Base-by-base conservation (phyloP, 1,140 invertebrate species). In the Maniola jurtina region DNA sequence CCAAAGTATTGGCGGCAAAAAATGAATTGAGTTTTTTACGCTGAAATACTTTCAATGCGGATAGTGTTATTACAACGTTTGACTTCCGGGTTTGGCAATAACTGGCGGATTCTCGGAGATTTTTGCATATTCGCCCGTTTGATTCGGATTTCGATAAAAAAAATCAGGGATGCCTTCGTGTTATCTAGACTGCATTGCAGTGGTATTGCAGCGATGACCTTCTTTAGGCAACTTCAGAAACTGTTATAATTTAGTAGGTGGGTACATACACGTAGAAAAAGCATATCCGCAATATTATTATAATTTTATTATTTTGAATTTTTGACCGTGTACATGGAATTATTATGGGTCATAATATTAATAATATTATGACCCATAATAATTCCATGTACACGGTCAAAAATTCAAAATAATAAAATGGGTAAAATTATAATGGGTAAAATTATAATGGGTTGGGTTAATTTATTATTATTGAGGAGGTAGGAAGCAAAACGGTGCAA, bases 21-120 rank as follows among this genome's bases (percentile, higher is more conserved):
- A 47, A 64, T 57, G 52, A 57, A 57, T 56, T 64, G 52, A n/a
- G 40, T 33, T 57, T 57, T 47, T 25, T 48, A 54, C 40, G 50
- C 35, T 40, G 61, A 63, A 64, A 64, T 54, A 64, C 62, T 64
- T 64, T 61, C 52, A 66, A 70, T 52, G 34, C 61, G 10, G 40
- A 47, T 34, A 55, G 52, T 55, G 16, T 55, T 55, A 72, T 72
- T 61, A 66, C 63, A 40, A 55, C 55, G 63, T 54, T 68, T 64
- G 59, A 72, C 61, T 72, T 72, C 60, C 64, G 66, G 60, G 59
- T 65, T 72, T 66, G 71, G 59, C 71, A 72, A 72, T 69, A 63
- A 60, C 71, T 38, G 59, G 33, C 45, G 45, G 42, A 47, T 63
- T 63, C 48, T 59, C 64, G 52, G 16, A 58, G 59, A 58, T 64